Evolutionary conservation across 2,113 vertebrate species (phyloP), one percentile per base, ranked within the genome.

Genomic region (Peromyscus polionotus): DNA sequence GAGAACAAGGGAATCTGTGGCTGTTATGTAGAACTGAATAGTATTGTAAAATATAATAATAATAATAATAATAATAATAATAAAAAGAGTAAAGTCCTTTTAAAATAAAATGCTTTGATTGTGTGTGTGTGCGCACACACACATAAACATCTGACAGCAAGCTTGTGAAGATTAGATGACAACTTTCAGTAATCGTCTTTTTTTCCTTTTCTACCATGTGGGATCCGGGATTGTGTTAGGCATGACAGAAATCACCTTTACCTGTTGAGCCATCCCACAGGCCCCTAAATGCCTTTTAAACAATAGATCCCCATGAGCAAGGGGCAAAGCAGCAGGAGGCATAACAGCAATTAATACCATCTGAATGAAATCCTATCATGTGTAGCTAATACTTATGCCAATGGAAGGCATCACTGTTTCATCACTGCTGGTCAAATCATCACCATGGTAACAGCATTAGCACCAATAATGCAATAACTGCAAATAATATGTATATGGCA

Each of bases 321-420:
- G 16, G 6, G 17, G 2, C 68, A 79, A 57, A 77, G 11, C 16
- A 87, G 14, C 3, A 11, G 28, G 81, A 88, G 3, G 9, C 39
- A 26, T 10, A 13, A 6, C 5, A 33, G 17, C 28, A 48, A 48
- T 24, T 26, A 33, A 10, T 31, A 11, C 22, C 70, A 45, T 70
- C 48, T 17, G 33, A 59, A 45, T 13, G 65, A 90, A 81, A 93
- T 17, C 88, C 61, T 61, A 0, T 36, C 26, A n/a, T 11, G 39
- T 61, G 19, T 10, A 39, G 42, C 14, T 61, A 73, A 1, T 0
- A 14, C 8, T 80, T 48, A 42, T 45, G n/a, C 22, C 39, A 80
- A 36, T 13, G 14, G 6, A 5, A 24, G 2, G 7, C 13, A 65
- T 7, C 22, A 67, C 51, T 51, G 42, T 0, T 2, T 33, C 33